phyloP scores from a whole-genome alignment of 2,797 vertebrate genomes.

The Sebastolobus alascanus region DNA sequence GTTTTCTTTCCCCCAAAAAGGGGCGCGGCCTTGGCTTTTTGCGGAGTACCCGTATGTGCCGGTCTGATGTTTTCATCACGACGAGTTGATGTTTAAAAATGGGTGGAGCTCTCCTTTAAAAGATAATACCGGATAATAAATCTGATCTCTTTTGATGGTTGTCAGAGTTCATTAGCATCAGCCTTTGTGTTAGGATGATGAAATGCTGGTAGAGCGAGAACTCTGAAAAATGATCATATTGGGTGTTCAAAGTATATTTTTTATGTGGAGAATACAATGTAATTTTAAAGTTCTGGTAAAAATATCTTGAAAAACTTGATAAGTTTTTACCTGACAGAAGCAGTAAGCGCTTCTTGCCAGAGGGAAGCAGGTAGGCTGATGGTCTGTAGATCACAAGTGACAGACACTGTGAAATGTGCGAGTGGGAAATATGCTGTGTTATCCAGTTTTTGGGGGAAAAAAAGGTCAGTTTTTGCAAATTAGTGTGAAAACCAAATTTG shows the following conservation, averaged over 20 bases:
- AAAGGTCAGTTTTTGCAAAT: constrained; percentile 10
- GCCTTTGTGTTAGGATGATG: background rate
- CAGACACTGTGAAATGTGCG: constrained; percentile 44
- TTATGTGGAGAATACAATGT: background rate
- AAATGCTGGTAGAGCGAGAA: background rate
- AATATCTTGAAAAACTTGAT: background rate
- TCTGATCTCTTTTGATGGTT: too few relatives aligned
- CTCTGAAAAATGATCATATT: background rate
- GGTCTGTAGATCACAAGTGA: constrained; percentile 32
- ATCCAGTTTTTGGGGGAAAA: background rate
- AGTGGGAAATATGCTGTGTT: constrained; percentile 1
- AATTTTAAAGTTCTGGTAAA: constrained; percentile 22
- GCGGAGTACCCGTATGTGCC: too few relatives aligned
- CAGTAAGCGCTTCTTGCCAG: constrained; percentile 15
- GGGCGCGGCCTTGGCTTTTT: too few relatives aligned
- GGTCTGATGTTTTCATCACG: too few relatives aligned
- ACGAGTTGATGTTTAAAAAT: too few relatives aligned
- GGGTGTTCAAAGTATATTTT: background rate
- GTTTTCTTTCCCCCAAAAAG: too few relatives aligned
- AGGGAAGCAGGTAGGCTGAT: constrained; percentile 23
- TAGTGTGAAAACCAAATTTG: constrained; percentile 48
- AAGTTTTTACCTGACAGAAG: constrained; percentile 19
- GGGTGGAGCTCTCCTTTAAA: too few relatives aligned
- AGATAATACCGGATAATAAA: too few relatives aligned
- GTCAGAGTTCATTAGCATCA: background rate